These are phyloP conservation scores for Brotogeris chrysoptera DNA, from an alignment of 2,797 vertebrate genomes.

Conservation along the genomic window DNA sequence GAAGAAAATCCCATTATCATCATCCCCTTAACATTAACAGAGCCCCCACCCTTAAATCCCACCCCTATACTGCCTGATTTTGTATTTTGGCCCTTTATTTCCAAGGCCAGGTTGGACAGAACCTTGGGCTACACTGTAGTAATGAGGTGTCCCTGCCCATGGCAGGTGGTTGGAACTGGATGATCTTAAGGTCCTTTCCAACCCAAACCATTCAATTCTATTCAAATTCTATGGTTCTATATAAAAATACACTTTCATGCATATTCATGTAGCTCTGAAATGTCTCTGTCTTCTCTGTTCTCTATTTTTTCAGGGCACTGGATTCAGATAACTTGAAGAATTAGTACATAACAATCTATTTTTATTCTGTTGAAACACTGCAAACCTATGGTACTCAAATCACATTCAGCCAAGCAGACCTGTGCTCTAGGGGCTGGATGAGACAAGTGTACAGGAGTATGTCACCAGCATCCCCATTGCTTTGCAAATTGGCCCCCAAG, in stretches of 20 bases:
- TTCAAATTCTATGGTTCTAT: not conserved
- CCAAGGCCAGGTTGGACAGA: not conserved
- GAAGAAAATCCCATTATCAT: not conserved
- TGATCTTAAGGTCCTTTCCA: not conserved
- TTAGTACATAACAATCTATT: not conserved
- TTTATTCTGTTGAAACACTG: not conserved
- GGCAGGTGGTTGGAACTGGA: not conserved
- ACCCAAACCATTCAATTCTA: not conserved
- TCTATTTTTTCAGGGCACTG: not conserved
- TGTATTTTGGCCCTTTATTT: not conserved
- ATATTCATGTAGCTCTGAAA: not conserved
- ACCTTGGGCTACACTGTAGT: not conserved
- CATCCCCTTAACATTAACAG: not conserved
- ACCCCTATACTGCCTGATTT: not conserved
- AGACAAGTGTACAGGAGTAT: not conserved
- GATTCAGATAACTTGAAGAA: not conserved
- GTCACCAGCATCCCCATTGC: not conserved
- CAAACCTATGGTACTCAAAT: not conserved
- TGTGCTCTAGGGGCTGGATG: not conserved
- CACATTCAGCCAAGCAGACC: not conserved
- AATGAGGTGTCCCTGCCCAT: not conserved
- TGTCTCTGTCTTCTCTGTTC: not conserved
- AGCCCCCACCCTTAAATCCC: not conserved
- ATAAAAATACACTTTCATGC: not conserved
- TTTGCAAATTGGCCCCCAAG: slow-evolving; percentile 9